Evolutionary conservation across 2,113 vertebrate species (phyloP), one percentile per base, ranked within the genome.

Genomic region (Lagopus muta): DNA sequence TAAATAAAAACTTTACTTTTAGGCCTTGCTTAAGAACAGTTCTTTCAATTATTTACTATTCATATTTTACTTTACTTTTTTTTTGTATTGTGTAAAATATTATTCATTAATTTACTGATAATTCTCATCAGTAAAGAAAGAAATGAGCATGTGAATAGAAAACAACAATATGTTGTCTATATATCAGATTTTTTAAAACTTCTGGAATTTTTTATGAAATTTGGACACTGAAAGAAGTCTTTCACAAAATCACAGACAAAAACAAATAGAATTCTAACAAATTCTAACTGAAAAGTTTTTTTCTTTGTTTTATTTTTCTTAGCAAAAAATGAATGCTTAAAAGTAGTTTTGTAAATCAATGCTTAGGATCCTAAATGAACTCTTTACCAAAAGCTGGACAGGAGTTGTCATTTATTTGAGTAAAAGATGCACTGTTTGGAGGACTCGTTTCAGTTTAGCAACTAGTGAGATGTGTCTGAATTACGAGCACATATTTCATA

Each of bases 41-140:
- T 78, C 28, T 57, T 92, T 86, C 5, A 19, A 62, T 3, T 27
- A 81, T 90, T 86, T 92, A n/a, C 45, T 89, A 34, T 89, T 93
- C 90, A 66, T 69, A 27, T 40, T 40, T 40, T 40, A 40, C 12
- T 40, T 40, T 40, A 40, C 40, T 38, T 38, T 38, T 38, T 38
- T 38, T 27, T 48, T 48, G 48, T 8, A 52, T 52, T 52, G 50
- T 27, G 62, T 76, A 32, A 90, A 88, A 86, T 93, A 84, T 79
- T 82, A 54, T 64, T 89, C 70, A 70, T 90, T 87, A 93, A 84
- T 90, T 93, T 86, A 76, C 75, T 89, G 86, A 47, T 58, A 80
- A 80, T 21, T 7, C 17, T 72, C 88, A 19, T 24, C 40, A 86
- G 55, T 71, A 61, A 78, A 65, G 82, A 80, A 60, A 64, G 7